Conservation (phyloP, 1,140 invertebrate genomes). For the Rhyzopertha dominica region DNA sequence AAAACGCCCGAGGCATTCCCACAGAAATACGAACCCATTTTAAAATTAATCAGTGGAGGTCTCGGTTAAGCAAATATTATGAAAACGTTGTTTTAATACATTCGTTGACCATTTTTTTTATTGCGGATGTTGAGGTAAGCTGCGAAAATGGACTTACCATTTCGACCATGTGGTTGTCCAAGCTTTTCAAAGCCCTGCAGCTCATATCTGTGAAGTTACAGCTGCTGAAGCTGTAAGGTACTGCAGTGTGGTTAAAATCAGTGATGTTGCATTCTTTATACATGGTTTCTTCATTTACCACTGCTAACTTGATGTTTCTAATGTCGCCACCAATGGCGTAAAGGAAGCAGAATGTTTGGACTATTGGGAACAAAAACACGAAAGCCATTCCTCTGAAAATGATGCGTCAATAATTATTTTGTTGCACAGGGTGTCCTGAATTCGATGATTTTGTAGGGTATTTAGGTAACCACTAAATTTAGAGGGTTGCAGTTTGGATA, state of each 20-base stretch:
- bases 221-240: slow-evolving; percentile 32
- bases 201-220: slow-evolving; percentile 55
- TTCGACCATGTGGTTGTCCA: slow-evolving; percentile 47
- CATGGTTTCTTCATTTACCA: slow-evolving; percentile 69
- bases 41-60: too few species aligned
- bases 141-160: too few species aligned
- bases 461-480: too few species aligned
- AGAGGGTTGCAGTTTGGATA: too few species aligned
- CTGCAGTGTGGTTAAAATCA: slow-evolving; percentile 26
- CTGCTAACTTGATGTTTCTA: slow-evolving; percentile 60
- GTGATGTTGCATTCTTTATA: slow-evolving; percentile 42
- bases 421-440: too few species aligned
- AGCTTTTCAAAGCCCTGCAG: slow-evolving; percentile 52
- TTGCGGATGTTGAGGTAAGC: too few species aligned
- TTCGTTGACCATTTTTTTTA: not conserved
- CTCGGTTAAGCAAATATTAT: too few species aligned
- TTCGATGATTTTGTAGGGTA: slow-evolving; percentile 2
- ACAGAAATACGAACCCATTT: too few species aligned
- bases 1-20: too few species aligned
- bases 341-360: slow-evolving; percentile 78
- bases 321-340: slow-evolving; percentile 75
- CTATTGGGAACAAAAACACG: slow-evolving; percentile 71
- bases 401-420: too few species aligned
- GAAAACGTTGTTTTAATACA: not conserved
- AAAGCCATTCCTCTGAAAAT: slow-evolving; percentile 68